Evolutionary conservation across 1,140 invertebrate species (phyloP).

Genomic region (Drosophila sturtevanti): DNA sequence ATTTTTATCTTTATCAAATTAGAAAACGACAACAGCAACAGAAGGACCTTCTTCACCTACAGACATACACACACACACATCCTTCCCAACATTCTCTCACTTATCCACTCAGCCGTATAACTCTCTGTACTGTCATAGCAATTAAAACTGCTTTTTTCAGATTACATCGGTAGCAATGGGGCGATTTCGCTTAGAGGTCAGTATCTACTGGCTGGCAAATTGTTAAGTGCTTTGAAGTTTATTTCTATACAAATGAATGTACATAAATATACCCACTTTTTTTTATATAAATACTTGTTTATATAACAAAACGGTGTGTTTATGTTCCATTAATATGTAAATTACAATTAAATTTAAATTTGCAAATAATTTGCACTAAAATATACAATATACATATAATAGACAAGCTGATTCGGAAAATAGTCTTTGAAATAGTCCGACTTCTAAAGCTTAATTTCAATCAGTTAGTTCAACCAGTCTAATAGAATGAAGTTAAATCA

Average conservation of each 20-base stretch:
- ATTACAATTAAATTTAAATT: not conserved
- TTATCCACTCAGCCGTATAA: constrained; percentile 65
- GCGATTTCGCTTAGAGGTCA: constrained; percentile 15
- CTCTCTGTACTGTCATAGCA: constrained; percentile 72
- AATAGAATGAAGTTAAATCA: too few species aligned
- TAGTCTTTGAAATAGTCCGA: too few species aligned
- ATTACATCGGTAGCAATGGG: constrained; percentile 59
- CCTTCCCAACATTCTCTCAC: not conserved
- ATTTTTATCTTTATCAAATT: constrained; percentile 77
- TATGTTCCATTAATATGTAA: too few species aligned
- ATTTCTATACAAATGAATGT: constrained; percentile 52
- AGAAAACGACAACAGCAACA: constrained; percentile 51
- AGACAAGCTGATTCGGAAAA: too few species aligned
- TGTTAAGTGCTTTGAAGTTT: constrained; percentile 77
- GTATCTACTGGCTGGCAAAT: constrained; percentile 57
- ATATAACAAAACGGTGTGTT: too few species aligned
- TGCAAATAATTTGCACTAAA: too few species aligned
- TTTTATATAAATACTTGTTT: too few species aligned
- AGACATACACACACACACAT: not conserved
- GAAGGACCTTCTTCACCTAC: constrained; percentile 15
- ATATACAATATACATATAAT: too few species aligned
- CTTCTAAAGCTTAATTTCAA: too few species aligned
- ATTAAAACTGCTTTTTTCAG: constrained; percentile 77
- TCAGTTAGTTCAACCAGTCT: too few species aligned
- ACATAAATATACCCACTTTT: constrained; percentile 24